Conservation (phyloP, 1,140 invertebrate genomes). For the Meloidogyne floridensis region DNA sequence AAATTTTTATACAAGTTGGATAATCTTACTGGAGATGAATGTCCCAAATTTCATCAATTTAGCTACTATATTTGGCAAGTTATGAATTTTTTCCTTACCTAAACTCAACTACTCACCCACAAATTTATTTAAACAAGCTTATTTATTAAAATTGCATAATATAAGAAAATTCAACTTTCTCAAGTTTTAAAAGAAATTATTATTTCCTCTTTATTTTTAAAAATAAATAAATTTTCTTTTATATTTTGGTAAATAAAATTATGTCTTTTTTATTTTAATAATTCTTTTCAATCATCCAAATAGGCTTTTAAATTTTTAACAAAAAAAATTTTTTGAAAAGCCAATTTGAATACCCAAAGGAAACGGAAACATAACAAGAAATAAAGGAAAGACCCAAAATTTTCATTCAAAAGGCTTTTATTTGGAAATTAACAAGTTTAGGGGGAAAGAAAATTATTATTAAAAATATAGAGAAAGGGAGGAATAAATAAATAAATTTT, state of each 20-base stretch:
- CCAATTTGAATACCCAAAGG: conserved; percentile 3
- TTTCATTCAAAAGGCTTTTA: background rate
- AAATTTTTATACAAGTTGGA: background rate
- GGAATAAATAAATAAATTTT: background rate
- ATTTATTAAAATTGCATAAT: conserved; percentile 2
- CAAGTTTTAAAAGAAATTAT: background rate
- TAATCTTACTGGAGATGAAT: background rate
- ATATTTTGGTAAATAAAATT: conserved; percentile 3
- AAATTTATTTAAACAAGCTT: background rate
- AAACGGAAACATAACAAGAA: conserved; percentile 1
- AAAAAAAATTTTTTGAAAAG: background rate
- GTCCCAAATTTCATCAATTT: background rate
- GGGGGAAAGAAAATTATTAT: background rate
- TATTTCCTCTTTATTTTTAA: too few relatives aligned
- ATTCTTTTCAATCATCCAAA: conserved; percentile 9
- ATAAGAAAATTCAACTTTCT: background rate
- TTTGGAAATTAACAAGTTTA: background rate
- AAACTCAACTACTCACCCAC: background rate
- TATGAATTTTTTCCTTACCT: background rate
- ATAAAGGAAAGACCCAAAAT: background rate
- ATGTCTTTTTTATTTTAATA: background rate
- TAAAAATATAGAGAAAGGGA: background rate
- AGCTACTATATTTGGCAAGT: background rate
- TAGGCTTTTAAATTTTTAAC: conserved; percentile 9
- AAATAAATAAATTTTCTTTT: background rate